phyloP scores from a whole-genome alignment of 53 echinoderm and acorn worm species.

The Astropecten irregularis region DNA sequence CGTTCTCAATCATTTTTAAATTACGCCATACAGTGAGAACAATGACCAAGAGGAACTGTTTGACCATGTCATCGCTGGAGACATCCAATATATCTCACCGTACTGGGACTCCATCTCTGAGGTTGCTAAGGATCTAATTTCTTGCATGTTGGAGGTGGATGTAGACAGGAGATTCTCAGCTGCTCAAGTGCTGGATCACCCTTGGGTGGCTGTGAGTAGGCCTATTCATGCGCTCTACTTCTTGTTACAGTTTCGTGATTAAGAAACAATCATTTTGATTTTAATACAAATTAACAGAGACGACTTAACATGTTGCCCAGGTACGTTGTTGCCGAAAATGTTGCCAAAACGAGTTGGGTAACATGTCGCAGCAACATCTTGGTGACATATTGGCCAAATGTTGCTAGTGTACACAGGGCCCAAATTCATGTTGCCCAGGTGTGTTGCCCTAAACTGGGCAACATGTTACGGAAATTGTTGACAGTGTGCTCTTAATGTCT shows the following conservation, averaged over 20 bases:
- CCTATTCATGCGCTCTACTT: not conserved
- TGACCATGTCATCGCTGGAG: conserved; percentile 93
- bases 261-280: not conserved
- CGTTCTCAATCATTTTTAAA: not conserved
- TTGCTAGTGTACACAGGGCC: no score
- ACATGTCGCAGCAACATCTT: no score
- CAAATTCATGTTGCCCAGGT: no score
- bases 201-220: conserved; percentile 94
- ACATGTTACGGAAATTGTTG: no score
- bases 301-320: no score
- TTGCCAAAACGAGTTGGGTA: no score
- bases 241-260: not conserved
- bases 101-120: conserved; percentile 97
- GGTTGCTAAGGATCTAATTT: conserved; percentile 91
- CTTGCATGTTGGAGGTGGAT: conserved; percentile 87
- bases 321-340: no score
- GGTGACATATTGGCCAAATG: no score
- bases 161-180: conserved; percentile 86
- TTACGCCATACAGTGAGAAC: conserved; percentile 63
- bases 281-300: not conserved
- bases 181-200: conserved; percentile 86
- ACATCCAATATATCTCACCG: conserved; percentile 80
- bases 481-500: not conserved
- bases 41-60: conserved; percentile 95
- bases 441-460: no score